Evolutionary conservation across 2,113 vertebrate species (phyloP).

Genomic region (Gnathonemus longibarbis): DNA sequence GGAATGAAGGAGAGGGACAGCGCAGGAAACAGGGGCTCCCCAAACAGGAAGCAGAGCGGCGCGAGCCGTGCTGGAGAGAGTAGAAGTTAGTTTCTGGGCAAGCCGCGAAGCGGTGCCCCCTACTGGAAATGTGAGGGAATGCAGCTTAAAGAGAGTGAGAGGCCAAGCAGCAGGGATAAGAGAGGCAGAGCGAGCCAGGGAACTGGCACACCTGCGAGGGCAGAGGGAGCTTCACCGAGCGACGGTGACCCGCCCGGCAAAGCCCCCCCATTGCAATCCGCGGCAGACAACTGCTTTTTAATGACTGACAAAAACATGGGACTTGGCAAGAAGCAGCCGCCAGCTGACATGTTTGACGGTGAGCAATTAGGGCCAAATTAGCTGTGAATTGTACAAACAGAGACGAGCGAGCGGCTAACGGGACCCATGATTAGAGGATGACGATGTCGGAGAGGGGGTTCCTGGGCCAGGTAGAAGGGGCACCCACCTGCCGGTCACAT

Average conservation of each 20-base stretch:
- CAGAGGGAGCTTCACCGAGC: not conserved
- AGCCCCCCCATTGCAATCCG: not conserved
- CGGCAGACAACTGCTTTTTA: not conserved
- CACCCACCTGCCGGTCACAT: not conserved
- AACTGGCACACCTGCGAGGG: not conserved
- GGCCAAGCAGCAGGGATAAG: not conserved
- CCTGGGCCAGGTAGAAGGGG: not conserved
- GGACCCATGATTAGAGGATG: not conserved
- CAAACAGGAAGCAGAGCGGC: not conserved
- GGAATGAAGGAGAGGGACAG: not conserved
- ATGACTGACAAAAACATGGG: not conserved
- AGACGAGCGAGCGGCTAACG: not conserved
- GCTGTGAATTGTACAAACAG: constrained; percentile 6
- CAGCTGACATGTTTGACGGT: not conserved
- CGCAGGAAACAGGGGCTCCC: not conserved
- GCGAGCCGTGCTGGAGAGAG: not conserved
- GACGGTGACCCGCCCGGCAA: not conserved
- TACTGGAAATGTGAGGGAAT: not conserved
- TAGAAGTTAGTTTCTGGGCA: not conserved
- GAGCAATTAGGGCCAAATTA: constrained; percentile 14
- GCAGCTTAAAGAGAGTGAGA: not conserved
- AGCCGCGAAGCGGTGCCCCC: not conserved
- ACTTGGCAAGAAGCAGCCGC: not conserved
- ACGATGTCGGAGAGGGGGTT: not conserved
- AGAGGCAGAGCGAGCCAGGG: not conserved